A percentile compares a stretch with the other conserved stretches of the same genome.
These are phyloP conservation scores for Dendrolimus houi DNA, from an alignment of 2,888 invertebrate species.

Conservation along the genomic window DNA sequence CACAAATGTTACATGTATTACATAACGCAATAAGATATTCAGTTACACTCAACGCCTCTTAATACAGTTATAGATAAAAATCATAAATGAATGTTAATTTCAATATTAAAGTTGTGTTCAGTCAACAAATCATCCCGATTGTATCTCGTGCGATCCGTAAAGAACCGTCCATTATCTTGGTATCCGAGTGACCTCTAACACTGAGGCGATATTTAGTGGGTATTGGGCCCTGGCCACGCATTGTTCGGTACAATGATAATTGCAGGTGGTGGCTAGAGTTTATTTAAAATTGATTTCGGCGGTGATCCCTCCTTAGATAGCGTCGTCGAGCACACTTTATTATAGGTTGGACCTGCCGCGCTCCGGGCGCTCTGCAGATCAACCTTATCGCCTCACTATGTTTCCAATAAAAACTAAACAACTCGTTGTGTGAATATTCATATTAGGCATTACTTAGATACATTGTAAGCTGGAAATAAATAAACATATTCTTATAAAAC, in stretches of 20 bases:
- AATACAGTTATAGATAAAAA: constrained; percentile 38
- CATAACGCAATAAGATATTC: background rate
- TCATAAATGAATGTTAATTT: constrained; percentile 70
- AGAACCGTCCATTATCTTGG: constrained; percentile 58
- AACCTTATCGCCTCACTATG: constrained; percentile 4
- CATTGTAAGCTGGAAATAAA: no score
- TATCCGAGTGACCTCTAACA: constrained; percentile 63
- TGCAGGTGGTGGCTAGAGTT: constrained; percentile 70
- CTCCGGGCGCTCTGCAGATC: constrained; percentile 18
- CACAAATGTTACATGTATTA: background rate
- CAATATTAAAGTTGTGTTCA: constrained; percentile 67
- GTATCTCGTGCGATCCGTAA: constrained; percentile 64
- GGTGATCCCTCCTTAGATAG: constrained; percentile 55
- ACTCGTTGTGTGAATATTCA: no score
- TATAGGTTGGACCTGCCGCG: constrained; percentile 38
- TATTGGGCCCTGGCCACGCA: constrained; percentile 24
- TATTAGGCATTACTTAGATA: no score
- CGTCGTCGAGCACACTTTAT: constrained; percentile 49
- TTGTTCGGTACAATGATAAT: constrained; percentile 65
- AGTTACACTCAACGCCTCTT: background rate
- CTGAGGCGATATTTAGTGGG: constrained; percentile 52
- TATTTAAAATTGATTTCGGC: constrained; percentile 75
- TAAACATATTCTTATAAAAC: no score
- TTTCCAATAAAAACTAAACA: background rate
- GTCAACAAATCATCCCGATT: constrained; percentile 72